These are phyloP conservation scores for Morus bassanus DNA, from an alignment of 2,797 vertebrate genomes.

Conservation along the genomic window DNA sequence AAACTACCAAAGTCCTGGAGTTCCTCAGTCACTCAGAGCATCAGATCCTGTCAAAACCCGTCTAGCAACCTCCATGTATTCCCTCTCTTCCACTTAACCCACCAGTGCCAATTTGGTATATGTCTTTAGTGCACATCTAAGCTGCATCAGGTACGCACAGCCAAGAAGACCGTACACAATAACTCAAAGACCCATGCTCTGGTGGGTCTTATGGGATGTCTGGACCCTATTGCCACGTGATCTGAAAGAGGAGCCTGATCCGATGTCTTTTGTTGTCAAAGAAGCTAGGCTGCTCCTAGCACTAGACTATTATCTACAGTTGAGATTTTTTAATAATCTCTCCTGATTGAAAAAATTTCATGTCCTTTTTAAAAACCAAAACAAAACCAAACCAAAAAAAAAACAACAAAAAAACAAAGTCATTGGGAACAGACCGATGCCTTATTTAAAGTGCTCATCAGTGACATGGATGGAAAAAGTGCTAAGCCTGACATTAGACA, in stretches of 20 bases:
- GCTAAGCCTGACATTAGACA: not conserved
- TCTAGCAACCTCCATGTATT: not conserved
- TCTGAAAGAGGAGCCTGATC: not conserved
- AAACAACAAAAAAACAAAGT: not conserved
- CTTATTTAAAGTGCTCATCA: not conserved
- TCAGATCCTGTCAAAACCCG: not conserved
- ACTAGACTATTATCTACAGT: not conserved
- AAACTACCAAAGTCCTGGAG: not conserved
- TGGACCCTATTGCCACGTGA: not conserved
- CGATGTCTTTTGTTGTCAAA: not conserved
- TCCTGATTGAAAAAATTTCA: not conserved
- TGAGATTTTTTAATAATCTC: not conserved
- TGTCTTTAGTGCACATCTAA: not conserved
- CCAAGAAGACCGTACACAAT: not conserved
- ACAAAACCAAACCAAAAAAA: not conserved
- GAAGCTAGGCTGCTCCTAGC: not conserved
- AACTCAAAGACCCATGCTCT: not conserved
- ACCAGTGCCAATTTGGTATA: not conserved
- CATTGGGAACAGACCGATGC: rapidly evolving
- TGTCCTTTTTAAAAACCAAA: not conserved
- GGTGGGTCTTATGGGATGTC: not conserved
- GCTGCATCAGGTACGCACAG: not conserved
- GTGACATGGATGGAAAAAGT: not conserved
- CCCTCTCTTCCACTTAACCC: not conserved
- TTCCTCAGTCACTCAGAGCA: not conserved